These are phyloP conservation scores for Vandiemenella viatica DNA, from an alignment of 2,888 invertebrate species.

Conservation along the genomic window DNA sequence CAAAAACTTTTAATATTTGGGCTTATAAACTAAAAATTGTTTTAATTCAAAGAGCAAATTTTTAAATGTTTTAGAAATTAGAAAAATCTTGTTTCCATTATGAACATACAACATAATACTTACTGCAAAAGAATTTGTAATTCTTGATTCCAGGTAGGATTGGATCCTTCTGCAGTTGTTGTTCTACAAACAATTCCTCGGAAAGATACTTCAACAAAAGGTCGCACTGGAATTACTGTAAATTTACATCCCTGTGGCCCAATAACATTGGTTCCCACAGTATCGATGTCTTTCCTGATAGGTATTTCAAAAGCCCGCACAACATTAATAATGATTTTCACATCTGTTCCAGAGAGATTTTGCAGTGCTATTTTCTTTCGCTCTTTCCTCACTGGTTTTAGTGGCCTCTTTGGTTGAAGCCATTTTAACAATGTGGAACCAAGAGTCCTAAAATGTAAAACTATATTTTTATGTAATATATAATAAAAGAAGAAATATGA, in stretches of 20 bases:
- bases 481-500: no score
- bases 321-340: slow-evolving; percentile 32
- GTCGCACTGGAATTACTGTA: slow-evolving; percentile 46
- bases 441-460: slow-evolving; percentile 27
- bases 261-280: slow-evolving; percentile 14
- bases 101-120: slow-evolving; percentile 19
- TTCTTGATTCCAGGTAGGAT: slow-evolving; percentile 85
- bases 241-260: slow-evolving; percentile 25
- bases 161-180: slow-evolving; percentile 58
- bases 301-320: slow-evolving; percentile 50
- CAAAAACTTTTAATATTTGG: no score
- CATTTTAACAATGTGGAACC: slow-evolving; percentile 34
- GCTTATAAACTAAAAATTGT: no score
- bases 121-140: slow-evolving; percentile 53
- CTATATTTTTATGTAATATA: background rate
- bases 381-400: slow-evolving; percentile 37
- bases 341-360: slow-evolving; percentile 13
- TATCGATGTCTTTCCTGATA: slow-evolving; percentile 26
- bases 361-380: slow-evolving; percentile 32
- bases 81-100: no score
- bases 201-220: slow-evolving; percentile 62
- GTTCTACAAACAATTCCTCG: slow-evolving; percentile 49
- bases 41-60: no score
- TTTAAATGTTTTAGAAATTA: no score
- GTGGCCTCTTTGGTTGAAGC: slow-evolving; percentile 36